A percentile compares a stretch with the other conserved stretches of the same genome.
These are phyloP conservation scores for Rhabdomys pumilio DNA, from an alignment of 2,797 vertebrate genomes.

Conservation along the genomic window DNA sequence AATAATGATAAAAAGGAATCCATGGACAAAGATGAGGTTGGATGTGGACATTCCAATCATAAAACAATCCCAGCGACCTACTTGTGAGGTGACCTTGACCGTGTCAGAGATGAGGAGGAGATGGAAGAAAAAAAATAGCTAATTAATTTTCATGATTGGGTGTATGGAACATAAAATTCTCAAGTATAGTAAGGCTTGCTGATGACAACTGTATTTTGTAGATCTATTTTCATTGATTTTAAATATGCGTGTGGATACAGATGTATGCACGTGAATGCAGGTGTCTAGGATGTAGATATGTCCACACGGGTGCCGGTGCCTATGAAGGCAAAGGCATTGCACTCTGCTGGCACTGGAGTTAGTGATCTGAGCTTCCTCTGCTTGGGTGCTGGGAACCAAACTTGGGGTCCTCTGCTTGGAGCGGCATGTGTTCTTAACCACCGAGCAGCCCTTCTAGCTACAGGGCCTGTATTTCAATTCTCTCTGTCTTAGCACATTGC, in stretches of 20 bases:
- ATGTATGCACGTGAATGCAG: accelerated
- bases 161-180: background rate
- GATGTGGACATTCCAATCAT: background rate
- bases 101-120: background rate
- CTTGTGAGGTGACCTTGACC: background rate
- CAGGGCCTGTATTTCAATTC: background rate
- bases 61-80: background rate
- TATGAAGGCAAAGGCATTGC: background rate
- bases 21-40: background rate
- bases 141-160: background rate
- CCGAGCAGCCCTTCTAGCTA: background rate
- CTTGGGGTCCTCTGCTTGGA: background rate
- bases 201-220: slow-evolving; percentile 15
- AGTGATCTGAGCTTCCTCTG: background rate
- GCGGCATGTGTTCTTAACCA: background rate
- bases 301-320: too few relatives aligned
- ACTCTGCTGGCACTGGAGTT: too few relatives aligned
- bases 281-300: too few relatives aligned
- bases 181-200: background rate
- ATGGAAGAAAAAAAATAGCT: slow-evolving; percentile 56
- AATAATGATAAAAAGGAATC: too few relatives aligned
- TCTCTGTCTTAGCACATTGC: background rate
- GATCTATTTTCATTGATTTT: background rate
- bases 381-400: background rate
- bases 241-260: too few relatives aligned